Evolutionary conservation across 2,888 invertebrate genomes (phyloP), one percentile per base, ranked within the genome.

Genomic region (Hartigia nigra): DNA sequence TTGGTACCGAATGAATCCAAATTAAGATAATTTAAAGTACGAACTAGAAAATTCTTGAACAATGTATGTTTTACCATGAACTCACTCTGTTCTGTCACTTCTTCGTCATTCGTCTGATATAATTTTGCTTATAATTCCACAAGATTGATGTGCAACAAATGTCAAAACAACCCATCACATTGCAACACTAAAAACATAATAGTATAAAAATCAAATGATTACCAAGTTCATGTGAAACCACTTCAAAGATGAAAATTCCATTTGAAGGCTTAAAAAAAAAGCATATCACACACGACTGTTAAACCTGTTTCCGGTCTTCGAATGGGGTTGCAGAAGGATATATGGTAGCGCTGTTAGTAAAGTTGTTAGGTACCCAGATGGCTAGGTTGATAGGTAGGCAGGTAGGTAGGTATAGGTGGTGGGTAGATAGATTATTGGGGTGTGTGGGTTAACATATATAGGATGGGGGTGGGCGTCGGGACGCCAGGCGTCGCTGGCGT

Each of bases 401-500:
- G 14, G 14, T 23, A 23, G 55, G 23, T 55, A 23, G 23, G 55
- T 55, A 39, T 55, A 55, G 55, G 55, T 55, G 23, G 23, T 9
- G 55, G 23, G 55, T 55, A 55, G 55, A 23, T 23, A 55, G 55
- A 55, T 55, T 55, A 14, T 55, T 55, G 55, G 55, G 55, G 23
- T 55, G 39, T 55, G 55, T 55, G 23, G 9, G 23, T 55, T 39
- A 55, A 23, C 23, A 5, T 23, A 55, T 55, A 55, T 14, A 55
- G 32, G 72, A 14, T 31, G 72, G 72, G 34, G 12, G 72, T 37
- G 23, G 82, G 85, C 86, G 84, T 83, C 83, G 83, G 80, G 82
- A 86, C 84, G 84, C 83, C 81, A 83, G 85, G 79, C 85, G 86
- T 86, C 85, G 83, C 86, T 84, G 81, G 78, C 82, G 84, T 84